Evolutionary conservation across 1,140 invertebrate species (phyloP).

Genomic region (Diprion similis): DNA sequence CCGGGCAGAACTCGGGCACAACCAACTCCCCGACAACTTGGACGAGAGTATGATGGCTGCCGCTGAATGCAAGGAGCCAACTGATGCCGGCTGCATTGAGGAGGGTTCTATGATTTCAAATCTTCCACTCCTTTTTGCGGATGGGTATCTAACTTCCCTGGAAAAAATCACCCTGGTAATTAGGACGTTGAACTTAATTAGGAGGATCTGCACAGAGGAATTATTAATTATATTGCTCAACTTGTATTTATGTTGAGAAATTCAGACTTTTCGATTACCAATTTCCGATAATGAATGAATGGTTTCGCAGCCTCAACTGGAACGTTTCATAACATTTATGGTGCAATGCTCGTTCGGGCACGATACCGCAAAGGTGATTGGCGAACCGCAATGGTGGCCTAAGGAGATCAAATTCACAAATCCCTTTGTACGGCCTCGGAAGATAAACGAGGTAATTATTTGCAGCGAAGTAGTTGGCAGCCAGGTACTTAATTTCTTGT

Average conservation of each 20-base stretch:
- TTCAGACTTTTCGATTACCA: too few species aligned
- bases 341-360: slow-evolving; percentile 76
- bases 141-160: slow-evolving; percentile 72
- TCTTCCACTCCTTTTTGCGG: slow-evolving; percentile 72
- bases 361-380: slow-evolving; percentile 65
- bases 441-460: slow-evolving; percentile 57
- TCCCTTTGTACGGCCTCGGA: slow-evolving; percentile 67
- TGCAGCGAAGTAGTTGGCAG: not conserved
- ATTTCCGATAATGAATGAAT: not conserved
- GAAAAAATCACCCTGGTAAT: slow-evolving; percentile 66
- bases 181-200: not conserved
- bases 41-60: slow-evolving; percentile 49
- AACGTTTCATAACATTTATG: slow-evolving; percentile 77
- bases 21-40: slow-evolving; percentile 38
- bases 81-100: slow-evolving; percentile 39
- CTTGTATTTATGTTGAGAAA: too few species aligned
- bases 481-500: slow-evolving; percentile 5
- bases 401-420: slow-evolving; percentile 69
- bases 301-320: slow-evolving; percentile 62
- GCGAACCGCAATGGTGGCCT: slow-evolving; percentile 74
- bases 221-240: too few species aligned
- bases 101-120: slow-evolving; percentile 67
- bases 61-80: slow-evolving; percentile 40
- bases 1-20: slow-evolving; percentile 46
- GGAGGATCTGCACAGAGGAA: too few species aligned